Evolutionary conservation across 1,140 invertebrate species (phyloP).

Genomic region (Triops cancriformis): DNA sequence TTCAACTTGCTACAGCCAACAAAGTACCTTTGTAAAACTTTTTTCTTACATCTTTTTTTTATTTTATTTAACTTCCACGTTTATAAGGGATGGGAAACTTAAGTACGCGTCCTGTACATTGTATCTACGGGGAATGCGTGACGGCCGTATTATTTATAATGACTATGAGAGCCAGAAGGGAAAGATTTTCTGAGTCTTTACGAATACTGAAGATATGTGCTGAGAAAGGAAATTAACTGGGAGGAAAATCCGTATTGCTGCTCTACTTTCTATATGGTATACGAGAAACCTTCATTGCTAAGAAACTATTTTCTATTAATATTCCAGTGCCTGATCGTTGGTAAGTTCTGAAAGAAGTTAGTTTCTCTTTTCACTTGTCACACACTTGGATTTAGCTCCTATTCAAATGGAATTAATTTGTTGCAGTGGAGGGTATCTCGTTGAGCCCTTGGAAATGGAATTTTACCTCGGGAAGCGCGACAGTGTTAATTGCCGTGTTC

Average conservation of each 20-base stretch:
- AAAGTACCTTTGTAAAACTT: not conserved
- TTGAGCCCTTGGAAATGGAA: constrained; percentile 16
- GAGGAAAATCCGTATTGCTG: constrained; percentile 21
- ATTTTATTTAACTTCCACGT: not conserved
- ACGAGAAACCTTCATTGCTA: not conserved
- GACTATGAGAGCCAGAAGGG: constrained; percentile 20
- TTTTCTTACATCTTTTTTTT: not conserved
- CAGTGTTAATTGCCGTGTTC: constrained; percentile 15
- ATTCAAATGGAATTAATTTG: not conserved
- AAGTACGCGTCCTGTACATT: not conserved
- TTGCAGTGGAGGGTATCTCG: constrained; percentile 8
- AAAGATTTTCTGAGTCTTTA: not conserved
- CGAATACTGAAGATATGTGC: not conserved
- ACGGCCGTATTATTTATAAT: not conserved
- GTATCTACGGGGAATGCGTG: constrained; percentile 12
- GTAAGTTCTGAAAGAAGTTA: not conserved
- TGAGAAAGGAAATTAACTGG: not conserved
- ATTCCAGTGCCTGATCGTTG: not conserved
- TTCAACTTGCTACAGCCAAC: not conserved
- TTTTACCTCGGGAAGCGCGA: constrained; percentile 21
- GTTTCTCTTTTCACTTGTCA: not conserved
- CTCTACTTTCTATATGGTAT: constrained; percentile 6
- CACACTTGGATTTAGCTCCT: not conserved
- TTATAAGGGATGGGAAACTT: not conserved
- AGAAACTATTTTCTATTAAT: not conserved